phyloP scores from a whole-genome alignment of 1,140 invertebrate species.

The Rhopalosiphum padi region DNA sequence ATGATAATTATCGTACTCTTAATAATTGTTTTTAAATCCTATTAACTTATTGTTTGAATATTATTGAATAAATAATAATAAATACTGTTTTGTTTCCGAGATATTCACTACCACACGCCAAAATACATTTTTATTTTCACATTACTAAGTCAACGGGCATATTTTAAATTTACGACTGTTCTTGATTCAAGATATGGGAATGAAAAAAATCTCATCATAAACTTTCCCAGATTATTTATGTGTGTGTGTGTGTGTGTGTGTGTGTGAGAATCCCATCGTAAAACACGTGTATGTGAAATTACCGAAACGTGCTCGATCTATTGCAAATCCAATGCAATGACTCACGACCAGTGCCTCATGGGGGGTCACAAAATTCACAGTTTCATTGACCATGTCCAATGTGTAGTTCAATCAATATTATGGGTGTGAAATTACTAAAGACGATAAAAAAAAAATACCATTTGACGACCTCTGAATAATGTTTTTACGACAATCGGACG shows the following conservation, averaged over 20 bases:
- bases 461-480: conserved; percentile 36
- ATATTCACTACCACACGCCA: background rate
- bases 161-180: conserved; percentile 22
- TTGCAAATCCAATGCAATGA: background rate
- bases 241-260: background rate
- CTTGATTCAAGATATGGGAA: background rate
- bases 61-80: background rate
- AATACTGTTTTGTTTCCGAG: background rate
- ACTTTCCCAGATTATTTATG: background rate
- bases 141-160: background rate
- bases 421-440: background rate
- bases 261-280: conserved; percentile 10
- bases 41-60: background rate
- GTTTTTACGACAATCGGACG: background rate
- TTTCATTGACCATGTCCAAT: conserved; percentile 23
- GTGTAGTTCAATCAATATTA: conserved; percentile 22
- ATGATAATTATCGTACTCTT: no score
- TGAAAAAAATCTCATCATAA: conserved; percentile 22
- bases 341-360: no score
- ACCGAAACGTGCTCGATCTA: conserved; percentile 30
- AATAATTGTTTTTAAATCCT: no score
- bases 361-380: background rate
- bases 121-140: background rate
- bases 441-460: conserved; percentile 5
- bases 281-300: conserved; percentile 35